These are phyloP conservation scores for Valencia hispanica DNA, from an alignment of 2,797 vertebrate genomes.

Conservation along the genomic window DNA sequence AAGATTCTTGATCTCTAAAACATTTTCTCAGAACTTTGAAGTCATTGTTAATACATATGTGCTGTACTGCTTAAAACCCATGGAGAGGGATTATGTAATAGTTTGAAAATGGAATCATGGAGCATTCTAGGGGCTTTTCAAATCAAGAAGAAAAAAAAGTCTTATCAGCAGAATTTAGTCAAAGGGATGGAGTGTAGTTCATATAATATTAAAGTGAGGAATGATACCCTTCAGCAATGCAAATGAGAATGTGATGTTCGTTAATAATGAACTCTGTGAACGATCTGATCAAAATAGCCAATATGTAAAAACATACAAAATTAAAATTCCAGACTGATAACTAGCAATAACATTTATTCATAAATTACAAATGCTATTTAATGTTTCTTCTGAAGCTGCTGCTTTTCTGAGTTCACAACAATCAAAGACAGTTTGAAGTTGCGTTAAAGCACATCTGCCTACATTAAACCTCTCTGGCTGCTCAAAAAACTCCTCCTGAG, in stretches of 20 bases:
- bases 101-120: slow-evolving; percentile 50
- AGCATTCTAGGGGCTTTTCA: slow-evolving; percentile 58
- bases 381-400: slow-evolving; percentile 48
- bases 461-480: slow-evolving; percentile 44
- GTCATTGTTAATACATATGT: slow-evolving; percentile 35
- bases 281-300: slow-evolving; percentile 31
- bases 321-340: slow-evolving; percentile 26
- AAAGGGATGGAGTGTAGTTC: slow-evolving; percentile 50
- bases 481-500: slow-evolving; percentile 54
- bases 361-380: slow-evolving; percentile 43
- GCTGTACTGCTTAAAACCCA: slow-evolving; percentile 23
- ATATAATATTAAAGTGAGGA: slow-evolving; percentile 58
- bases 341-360: slow-evolving; percentile 57
- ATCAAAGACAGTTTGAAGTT: slow-evolving; percentile 54
- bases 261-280: slow-evolving; percentile 24
- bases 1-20: slow-evolving; percentile 21
- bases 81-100: slow-evolving; percentile 44
- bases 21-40: slow-evolving; percentile 30
- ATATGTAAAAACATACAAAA: slow-evolving; percentile 28
- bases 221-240: slow-evolving; percentile 56
- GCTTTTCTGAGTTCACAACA: slow-evolving; percentile 21
- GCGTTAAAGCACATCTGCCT: slow-evolving; percentile 60
- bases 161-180: slow-evolving; percentile 60
- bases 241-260: slow-evolving; percentile 46
- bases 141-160: slow-evolving; percentile 52